phyloP scores from a whole-genome alignment of 2,113 vertebrate species.

The Oryzias melastigma region DNA sequence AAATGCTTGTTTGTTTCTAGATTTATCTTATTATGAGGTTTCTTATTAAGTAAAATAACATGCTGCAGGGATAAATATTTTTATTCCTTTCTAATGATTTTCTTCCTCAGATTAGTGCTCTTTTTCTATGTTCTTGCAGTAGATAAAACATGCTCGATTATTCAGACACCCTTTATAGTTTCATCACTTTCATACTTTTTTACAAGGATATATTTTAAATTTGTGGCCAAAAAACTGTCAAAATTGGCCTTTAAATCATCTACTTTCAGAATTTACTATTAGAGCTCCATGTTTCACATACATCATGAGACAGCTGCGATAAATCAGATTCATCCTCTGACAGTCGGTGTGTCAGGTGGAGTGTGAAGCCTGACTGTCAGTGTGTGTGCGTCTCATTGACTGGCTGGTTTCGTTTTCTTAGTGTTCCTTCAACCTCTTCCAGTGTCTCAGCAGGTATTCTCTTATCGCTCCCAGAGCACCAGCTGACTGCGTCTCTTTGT shows the following conservation, averaged over 20 bases:
- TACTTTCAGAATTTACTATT: conserved; percentile 56
- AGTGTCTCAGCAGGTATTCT: conserved; percentile 71
- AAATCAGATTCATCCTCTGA: conserved; percentile 70
- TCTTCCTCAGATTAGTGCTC: too few species aligned
- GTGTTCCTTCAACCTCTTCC: conserved; percentile 59
- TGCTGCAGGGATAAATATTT: too few species aligned
- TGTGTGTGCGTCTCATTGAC: conserved; percentile 52
- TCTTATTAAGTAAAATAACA: too few species aligned
- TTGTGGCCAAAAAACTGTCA: conserved; percentile 8
- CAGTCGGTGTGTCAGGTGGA: conserved; percentile 68
- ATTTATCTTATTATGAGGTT: too few species aligned
- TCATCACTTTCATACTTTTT: background rate
- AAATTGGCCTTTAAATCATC: conserved; percentile 40
- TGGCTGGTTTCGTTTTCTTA: conserved; percentile 57
- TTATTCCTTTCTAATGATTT: too few species aligned
- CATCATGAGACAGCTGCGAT: conserved; percentile 58
- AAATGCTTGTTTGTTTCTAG: too few species aligned
- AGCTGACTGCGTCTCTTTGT: conserved; percentile 66
- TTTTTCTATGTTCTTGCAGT: too few species aligned
- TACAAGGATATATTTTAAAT: conserved; percentile 27
- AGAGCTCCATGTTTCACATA: conserved; percentile 63
- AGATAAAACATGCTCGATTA: background rate
- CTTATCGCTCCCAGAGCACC: conserved; percentile 64
- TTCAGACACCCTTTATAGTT: background rate
- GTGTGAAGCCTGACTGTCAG: conserved; percentile 67